These are phyloP conservation scores for Hipposideros armiger DNA, from an alignment of 2,113 vertebrate species.

Conservation along the genomic window DNA sequence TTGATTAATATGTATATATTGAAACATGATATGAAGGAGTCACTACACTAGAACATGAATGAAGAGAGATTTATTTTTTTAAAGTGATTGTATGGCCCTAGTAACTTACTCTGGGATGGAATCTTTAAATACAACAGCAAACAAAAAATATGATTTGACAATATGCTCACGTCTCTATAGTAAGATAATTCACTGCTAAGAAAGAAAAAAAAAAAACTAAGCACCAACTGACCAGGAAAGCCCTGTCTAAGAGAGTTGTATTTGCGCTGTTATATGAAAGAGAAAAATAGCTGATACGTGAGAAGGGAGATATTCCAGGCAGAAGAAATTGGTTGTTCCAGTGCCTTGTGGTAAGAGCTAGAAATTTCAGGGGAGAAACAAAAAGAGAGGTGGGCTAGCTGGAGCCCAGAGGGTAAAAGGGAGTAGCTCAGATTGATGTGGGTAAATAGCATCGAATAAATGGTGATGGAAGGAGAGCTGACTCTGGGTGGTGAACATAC, in stretches of 20 bases:
- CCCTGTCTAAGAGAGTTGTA: not conserved
- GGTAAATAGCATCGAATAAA: too few species aligned
- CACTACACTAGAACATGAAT: not conserved
- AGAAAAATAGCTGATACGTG: not conserved
- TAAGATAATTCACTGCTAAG: not conserved
- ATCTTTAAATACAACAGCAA: not conserved
- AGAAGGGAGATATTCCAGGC: not conserved
- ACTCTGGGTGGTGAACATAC: too few species aligned
- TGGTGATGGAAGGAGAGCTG: too few species aligned
- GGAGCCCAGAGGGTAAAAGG: not conserved
- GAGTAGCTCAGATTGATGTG: not conserved
- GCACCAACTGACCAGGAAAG: not conserved
- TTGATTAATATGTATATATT: not conserved
- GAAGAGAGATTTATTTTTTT: not conserved
- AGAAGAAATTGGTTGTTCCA: not conserved
- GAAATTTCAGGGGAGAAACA: not conserved
- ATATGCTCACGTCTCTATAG: not conserved
- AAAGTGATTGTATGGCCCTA: not conserved
- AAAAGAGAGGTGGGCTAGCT: too few species aligned
- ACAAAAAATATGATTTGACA: not conserved
- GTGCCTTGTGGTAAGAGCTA: not conserved
- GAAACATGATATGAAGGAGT: not conserved
- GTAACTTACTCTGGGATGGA: not conserved
- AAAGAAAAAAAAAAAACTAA: not conserved
- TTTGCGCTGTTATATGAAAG: not conserved